Evolutionary conservation across 2,888 invertebrate species (phyloP).

Genomic region (Drosophila monieri): DNA sequence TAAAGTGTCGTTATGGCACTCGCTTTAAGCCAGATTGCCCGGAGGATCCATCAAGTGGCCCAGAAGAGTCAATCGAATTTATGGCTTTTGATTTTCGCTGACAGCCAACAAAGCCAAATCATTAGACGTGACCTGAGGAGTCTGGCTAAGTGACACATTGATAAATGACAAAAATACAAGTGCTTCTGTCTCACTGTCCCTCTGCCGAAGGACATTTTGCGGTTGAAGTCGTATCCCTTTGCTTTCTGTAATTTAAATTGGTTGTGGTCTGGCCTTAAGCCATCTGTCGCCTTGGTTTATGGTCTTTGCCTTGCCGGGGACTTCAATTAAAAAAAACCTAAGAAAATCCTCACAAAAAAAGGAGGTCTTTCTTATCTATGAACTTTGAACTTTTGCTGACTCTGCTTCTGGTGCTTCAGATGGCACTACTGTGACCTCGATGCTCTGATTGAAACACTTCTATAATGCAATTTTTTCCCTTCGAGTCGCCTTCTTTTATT

Average conservation of each 20-base stretch:
- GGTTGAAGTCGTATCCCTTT: slow-evolving; percentile 1
- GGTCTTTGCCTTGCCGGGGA: slow-evolving; percentile 25
- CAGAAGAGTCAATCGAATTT: slow-evolving; percentile 46
- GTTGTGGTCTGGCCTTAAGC: slow-evolving; percentile 2
- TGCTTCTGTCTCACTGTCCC: neutral
- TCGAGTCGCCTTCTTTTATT: slow-evolving; percentile 12
- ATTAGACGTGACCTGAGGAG: slow-evolving; percentile 45
- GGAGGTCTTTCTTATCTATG: slow-evolving; percentile 3
- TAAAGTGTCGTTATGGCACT: slow-evolving; percentile 23
- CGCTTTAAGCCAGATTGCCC: neutral
- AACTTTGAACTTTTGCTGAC: slow-evolving; percentile 39
- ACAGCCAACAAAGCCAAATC: slow-evolving; percentile 43
- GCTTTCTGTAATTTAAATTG: slow-evolving; percentile 33
- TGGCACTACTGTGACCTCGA: neutral
- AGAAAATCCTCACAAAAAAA: slow-evolving; percentile 1
- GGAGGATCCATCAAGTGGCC: neutral
- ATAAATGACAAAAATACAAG: slow-evolving; percentile 49
- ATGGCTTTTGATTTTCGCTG: slow-evolving; percentile 38
- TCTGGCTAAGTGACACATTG: slow-evolving; percentile 68
- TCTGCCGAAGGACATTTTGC: slow-evolving; percentile 11
- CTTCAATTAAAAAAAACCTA: slow-evolving; percentile 32
- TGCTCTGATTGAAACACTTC: slow-evolving; percentile 28
- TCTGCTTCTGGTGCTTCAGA: neutral
- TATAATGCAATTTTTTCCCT: slow-evolving; percentile 22
- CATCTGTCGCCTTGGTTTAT: slow-evolving; percentile 37